phyloP scores from a whole-genome alignment of 2,113 vertebrate genomes.

The Clarias batrachus region DNA sequence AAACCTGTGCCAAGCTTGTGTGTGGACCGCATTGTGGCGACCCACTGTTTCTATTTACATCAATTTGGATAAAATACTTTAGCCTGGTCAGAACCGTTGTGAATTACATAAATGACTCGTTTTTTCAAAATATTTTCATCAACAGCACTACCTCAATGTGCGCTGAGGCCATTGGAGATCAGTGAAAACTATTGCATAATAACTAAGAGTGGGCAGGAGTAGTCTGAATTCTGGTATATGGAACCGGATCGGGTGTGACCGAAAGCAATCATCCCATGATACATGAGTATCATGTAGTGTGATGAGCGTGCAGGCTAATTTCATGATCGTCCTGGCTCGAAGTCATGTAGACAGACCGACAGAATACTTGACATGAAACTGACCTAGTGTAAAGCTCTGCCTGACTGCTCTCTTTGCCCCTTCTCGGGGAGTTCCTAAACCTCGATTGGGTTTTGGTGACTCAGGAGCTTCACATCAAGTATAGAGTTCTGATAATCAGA shows the following conservation, averaged over 20 bases:
- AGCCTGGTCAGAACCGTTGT: not conserved
- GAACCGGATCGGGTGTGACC: not conserved
- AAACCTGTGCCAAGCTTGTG: too few species aligned
- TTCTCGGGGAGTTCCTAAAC: not conserved
- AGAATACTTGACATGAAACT: not conserved
- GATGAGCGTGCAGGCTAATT: not conserved
- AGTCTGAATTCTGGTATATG: not conserved
- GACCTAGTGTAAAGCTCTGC: not conserved
- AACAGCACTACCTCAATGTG: not conserved
- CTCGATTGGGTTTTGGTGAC: constrained; percentile 7
- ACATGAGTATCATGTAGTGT: too few species aligned
- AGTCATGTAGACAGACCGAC: not conserved
- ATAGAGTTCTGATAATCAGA: not conserved
- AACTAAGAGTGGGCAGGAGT: not conserved
- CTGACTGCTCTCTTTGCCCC: not conserved
- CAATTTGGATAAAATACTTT: not conserved
- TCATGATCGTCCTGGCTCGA: not conserved
- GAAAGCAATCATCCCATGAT: too few species aligned
- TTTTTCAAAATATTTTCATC: not conserved
- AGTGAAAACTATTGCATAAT: not conserved
- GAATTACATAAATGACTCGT: not conserved
- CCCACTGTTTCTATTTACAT: not conserved
- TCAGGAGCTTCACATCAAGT: constrained; percentile 10
- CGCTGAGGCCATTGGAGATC: not conserved
- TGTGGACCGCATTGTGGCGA: too few species aligned